A percentile compares a stretch with the other conserved stretches of the same genome.
These are phyloP conservation scores for Morpho achilles DNA, from an alignment of 2,888 invertebrate genomes.

Conservation along the genomic window DNA sequence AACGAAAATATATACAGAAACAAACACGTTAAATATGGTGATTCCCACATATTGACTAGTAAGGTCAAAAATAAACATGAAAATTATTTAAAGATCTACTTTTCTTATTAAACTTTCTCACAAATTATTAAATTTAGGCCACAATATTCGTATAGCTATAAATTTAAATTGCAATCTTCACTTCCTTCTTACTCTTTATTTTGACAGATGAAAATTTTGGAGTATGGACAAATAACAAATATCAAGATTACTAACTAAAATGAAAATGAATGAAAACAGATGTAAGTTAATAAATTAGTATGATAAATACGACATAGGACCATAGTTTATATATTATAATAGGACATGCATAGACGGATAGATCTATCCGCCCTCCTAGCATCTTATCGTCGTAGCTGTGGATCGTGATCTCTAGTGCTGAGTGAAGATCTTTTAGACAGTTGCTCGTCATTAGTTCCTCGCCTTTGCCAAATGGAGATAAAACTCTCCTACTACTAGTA, in stretches of 20 bases:
- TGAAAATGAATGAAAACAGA: background rate
- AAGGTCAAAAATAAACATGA: constrained; percentile 51
- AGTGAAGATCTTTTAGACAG: too few relatives aligned
- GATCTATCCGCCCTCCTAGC: too few relatives aligned
- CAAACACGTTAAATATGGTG: constrained; percentile 80
- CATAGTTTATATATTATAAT: too few relatives aligned
- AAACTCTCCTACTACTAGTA: too few relatives aligned
- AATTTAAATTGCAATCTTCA: constrained; percentile 50
- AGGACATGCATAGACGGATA: too few relatives aligned
- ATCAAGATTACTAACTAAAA: background rate
- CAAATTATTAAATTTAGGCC: constrained; percentile 41
- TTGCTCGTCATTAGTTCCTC: too few relatives aligned
- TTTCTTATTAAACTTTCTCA: constrained; percentile 42
- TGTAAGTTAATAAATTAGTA: background rate
- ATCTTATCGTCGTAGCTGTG: too few relatives aligned
- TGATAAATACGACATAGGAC: too few relatives aligned
- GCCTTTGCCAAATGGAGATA: too few relatives aligned
- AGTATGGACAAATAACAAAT: background rate
- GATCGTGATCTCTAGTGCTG: too few relatives aligned
- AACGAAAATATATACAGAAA: constrained; percentile 85
- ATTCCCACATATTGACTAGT: constrained; percentile 74
- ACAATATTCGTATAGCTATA: constrained; percentile 42
- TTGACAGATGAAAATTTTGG: constrained; percentile 31
- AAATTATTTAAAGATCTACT: constrained; percentile 40
- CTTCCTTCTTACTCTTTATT: constrained; percentile 41